phyloP scores from a whole-genome alignment of 2,888 invertebrate species.

The Autographa gamma region DNA sequence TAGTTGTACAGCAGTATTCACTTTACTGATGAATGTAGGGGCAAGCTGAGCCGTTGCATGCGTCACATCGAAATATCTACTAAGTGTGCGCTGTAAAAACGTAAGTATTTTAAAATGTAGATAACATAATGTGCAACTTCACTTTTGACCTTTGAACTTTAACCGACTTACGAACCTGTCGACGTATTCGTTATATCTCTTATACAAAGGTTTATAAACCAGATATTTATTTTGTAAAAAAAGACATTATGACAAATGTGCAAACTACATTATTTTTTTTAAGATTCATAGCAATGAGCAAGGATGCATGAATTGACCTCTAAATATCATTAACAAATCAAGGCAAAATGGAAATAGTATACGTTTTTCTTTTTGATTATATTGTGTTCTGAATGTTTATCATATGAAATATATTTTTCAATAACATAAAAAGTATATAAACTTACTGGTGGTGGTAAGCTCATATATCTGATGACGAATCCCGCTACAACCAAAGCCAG shows the following conservation, averaged over 20 bases:
- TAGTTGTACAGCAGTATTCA: conserved; percentile 97
- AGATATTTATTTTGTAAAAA: too few species aligned
- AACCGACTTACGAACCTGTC: background rate
- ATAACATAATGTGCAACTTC: background rate
- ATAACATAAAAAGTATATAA: conserved; percentile 49
- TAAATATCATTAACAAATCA: background rate
- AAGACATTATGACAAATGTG: too few species aligned
- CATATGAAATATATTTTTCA: background rate
- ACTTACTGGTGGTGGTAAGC: conserved; percentile 96
- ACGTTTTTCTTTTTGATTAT: background rate
- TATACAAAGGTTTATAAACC: too few species aligned
- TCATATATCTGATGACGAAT: conserved; percentile 96
- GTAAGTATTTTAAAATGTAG: background rate
- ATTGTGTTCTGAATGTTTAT: too few species aligned
- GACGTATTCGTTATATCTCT: background rate
- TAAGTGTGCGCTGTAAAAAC: conserved; percentile 93
- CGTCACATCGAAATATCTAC: conserved; percentile 97
- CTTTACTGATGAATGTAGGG: conserved; percentile 97
- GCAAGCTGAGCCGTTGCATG: conserved; percentile 97
- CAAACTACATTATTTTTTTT: too few species aligned
- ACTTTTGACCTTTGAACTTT: too few species aligned
- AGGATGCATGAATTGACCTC: background rate
- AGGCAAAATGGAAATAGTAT: background rate
- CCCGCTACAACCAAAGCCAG: conserved; percentile 94
- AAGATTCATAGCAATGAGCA: too few species aligned